These are phyloP conservation scores for Hypocryptadius cinnamomeus DNA, from an alignment of 2,113 vertebrate genomes.

Conservation along the genomic window DNA sequence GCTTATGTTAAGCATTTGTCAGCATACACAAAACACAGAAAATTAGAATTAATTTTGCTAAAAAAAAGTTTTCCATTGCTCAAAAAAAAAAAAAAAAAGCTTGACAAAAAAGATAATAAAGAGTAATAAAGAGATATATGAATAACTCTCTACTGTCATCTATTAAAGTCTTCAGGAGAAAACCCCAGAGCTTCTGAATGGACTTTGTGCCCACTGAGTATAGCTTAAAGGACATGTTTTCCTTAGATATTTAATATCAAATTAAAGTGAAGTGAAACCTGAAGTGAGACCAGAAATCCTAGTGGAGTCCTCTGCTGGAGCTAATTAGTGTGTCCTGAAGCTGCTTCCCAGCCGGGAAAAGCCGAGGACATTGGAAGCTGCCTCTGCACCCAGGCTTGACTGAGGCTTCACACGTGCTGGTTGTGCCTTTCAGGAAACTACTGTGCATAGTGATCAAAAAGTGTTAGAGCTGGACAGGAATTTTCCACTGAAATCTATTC, in stretches of 20 bases:
- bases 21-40: neutral
- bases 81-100: neutral
- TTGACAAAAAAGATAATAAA: neutral
- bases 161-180: neutral
- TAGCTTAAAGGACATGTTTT: neutral
- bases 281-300: neutral
- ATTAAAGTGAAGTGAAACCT: neutral
- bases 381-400: accelerated
- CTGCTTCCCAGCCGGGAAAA: neutral
- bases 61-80: neutral
- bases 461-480: neutral
- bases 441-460: neutral
- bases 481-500: neutral
- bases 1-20: neutral
- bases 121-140: neutral
- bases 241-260: neutral
- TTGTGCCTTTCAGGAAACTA: neutral
- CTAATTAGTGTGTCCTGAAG: neutral
- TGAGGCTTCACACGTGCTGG: neutral
- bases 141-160: neutral
- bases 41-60: neutral
- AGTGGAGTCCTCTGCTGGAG: neutral
- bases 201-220: neutral
- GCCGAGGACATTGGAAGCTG: neutral
- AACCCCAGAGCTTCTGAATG: neutral